Evolutionary conservation across 2,113 vertebrate genomes (phyloP).

Genomic region (Notiomystis cincta): DNA sequence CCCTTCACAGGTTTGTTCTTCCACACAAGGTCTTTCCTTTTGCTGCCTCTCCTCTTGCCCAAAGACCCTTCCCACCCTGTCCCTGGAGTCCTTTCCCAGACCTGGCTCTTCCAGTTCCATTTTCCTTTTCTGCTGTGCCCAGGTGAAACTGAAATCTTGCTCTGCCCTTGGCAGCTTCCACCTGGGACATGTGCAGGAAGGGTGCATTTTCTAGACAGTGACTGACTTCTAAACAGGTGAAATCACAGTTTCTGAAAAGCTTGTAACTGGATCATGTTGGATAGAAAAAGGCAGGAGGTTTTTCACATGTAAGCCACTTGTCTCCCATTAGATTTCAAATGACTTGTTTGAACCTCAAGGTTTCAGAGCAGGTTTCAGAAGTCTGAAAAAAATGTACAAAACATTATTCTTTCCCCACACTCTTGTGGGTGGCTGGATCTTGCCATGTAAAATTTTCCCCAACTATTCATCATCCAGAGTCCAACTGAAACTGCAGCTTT

Average conservation of each 20-base stretch:
- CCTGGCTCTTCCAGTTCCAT: not conserved
- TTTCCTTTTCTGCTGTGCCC: not conserved
- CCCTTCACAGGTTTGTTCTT: not conserved
- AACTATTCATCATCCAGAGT: not conserved
- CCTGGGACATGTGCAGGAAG: not conserved
- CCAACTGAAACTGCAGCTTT: not conserved
- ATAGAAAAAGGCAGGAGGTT: not conserved
- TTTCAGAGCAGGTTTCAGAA: not conserved
- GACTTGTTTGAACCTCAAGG: not conserved
- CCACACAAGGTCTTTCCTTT: not conserved
- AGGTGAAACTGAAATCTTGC: not conserved
- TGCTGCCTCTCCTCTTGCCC: not conserved
- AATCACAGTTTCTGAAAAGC: not conserved
- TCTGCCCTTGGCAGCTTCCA: not conserved
- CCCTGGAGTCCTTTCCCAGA: not conserved
- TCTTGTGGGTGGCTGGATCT: not conserved
- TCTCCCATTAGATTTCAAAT: not conserved
- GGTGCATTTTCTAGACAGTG: not conserved
- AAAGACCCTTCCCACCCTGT: accelerated
- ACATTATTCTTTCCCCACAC: not conserved
- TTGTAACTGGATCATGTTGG: not conserved
- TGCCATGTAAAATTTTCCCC: not conserved
- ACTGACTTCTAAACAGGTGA: not conserved
- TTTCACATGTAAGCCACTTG: not conserved
- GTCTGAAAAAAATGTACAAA: not conserved